These are phyloP conservation scores for Scaptomyza montana DNA, from an alignment of 1,140 invertebrate species.

Conservation along the genomic window DNA sequence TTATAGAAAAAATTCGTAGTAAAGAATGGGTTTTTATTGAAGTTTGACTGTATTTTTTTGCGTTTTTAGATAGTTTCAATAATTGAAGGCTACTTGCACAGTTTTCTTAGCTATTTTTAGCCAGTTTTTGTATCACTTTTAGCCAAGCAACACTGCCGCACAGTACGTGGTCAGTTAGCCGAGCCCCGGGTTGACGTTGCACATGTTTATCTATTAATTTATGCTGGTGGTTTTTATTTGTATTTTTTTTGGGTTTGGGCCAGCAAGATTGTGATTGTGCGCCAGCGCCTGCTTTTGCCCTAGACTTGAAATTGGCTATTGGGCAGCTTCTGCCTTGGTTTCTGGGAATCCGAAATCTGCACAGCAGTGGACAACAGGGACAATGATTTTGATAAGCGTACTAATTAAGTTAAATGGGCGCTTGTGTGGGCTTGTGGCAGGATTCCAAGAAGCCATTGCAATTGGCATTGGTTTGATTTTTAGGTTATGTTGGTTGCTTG, in stretches of 20 bases:
- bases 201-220: constrained; percentile 80
- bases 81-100: too few relatives aligned
- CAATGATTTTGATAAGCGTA: constrained; percentile 58
- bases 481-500: constrained; percentile 1
- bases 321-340: constrained; percentile 26
- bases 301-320: constrained; percentile 26
- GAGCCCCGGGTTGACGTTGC: constrained; percentile 40
- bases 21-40: too few relatives aligned
- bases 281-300: constrained; percentile 22
- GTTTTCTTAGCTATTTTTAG: background rate
- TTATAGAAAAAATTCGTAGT: too few relatives aligned
- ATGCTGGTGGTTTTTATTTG: constrained; percentile 59
- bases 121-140: too few relatives aligned
- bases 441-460: constrained; percentile 23
- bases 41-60: too few relatives aligned
- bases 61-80: too few relatives aligned
- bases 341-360: constrained; percentile 41
- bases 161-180: constrained; percentile 43
- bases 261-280: constrained; percentile 56
- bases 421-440: constrained; percentile 48
- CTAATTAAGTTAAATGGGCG: constrained; percentile 75
- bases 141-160: background rate
- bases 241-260: constrained; percentile 60
- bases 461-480: constrained; percentile 46
- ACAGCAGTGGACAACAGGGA: constrained; percentile 61